A percentile compares a stretch with the other conserved stretches of the same genome.
Conservation (phyloP, 30 jellyfish, hydroid and myxozoan genomes). For the Aurelia sp. region DNA sequence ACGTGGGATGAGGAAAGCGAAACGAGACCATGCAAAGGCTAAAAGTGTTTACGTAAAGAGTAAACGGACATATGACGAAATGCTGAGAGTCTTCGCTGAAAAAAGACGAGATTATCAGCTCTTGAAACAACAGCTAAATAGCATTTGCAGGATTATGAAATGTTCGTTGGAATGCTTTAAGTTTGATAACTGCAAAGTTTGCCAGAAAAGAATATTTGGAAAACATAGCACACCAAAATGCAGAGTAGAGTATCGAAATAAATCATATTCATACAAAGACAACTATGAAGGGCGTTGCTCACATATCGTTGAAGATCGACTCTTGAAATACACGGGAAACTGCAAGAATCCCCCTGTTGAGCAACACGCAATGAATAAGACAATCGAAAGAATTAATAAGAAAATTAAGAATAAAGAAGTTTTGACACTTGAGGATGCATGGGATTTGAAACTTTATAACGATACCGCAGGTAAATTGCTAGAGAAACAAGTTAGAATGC, state of each 20-base stretch:
- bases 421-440: constrained; percentile 89
- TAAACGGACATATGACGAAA: constrained; percentile 20
- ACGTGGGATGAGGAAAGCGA: constrained; percentile 23
- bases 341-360: constrained; percentile 80
- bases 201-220: constrained; percentile 61
- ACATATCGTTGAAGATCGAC: constrained; percentile 85
- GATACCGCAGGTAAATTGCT: constrained; percentile 68
- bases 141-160: constrained; percentile 46
- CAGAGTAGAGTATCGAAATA: constrained; percentile 36
- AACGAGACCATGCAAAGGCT: background rate
- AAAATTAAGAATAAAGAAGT: constrained; percentile 70
- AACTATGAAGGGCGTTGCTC: constrained; percentile 71
- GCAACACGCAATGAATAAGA: constrained; percentile 43
- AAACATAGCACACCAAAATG: constrained; percentile 76
- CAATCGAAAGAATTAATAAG: constrained; percentile 55
- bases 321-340: constrained; percentile 88
- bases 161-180: constrained; percentile 72
- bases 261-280: constrained; percentile 63
- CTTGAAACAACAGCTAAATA: constrained; percentile 38
- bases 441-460: constrained; percentile 66
- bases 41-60: constrained; percentile 2
- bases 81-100: constrained; percentile 1
- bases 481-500: constrained; percentile 51
- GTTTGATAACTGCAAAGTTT: constrained; percentile 72
- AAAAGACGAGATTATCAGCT: constrained; percentile 9